Percentiles rank a stretch among this genome's conserved stretches.
Evolutionary conservation across 2,888 invertebrate species (phyloP).

Genomic region (Aphrophora alni): DNA sequence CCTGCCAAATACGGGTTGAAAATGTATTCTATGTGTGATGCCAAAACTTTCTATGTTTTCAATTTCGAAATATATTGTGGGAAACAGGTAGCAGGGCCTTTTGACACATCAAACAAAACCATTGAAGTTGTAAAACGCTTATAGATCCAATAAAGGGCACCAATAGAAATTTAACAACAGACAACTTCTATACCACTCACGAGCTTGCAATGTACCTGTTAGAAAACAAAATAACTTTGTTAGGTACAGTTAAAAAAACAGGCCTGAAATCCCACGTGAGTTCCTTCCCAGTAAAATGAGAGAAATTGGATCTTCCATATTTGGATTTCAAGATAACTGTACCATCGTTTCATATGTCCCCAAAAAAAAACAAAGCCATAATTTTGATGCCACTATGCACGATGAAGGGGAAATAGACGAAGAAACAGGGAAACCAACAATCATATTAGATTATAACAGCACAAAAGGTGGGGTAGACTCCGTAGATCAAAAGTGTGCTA

Average conservation of each 20-base stretch:
- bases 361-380: background rate
- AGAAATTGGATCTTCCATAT: background rate
- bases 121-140: background rate
- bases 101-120: no score
- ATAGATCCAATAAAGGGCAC: background rate
- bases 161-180: background rate
- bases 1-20: constrained; percentile 12
- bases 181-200: background rate
- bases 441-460: background rate
- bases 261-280: background rate
- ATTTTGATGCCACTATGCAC: background rate
- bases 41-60: background rate
- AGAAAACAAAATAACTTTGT: background rate
- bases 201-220: background rate
- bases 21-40: background rate
- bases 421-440: background rate
- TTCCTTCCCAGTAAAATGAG: background rate
- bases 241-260: background rate
- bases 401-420: background rate
- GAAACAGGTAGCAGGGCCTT: no score
- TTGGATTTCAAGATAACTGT: background rate
- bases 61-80: no score
- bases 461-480: background rate
- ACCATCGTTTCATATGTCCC: background rate
- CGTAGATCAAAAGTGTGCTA: background rate